Evolutionary conservation across 2,888 invertebrate species (phyloP).

Genomic region (Parnassius orleans): DNA sequence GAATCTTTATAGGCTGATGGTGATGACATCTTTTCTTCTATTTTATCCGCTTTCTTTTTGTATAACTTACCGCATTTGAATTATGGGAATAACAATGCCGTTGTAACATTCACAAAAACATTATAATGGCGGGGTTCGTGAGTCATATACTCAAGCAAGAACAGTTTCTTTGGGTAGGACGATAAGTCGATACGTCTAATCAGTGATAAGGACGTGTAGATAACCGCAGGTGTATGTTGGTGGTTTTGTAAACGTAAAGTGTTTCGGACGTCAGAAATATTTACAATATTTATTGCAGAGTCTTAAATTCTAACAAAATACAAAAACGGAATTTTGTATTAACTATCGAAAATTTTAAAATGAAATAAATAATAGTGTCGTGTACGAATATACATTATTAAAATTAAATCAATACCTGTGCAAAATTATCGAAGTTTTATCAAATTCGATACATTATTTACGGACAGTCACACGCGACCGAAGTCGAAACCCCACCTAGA

Average conservation of each 20-base stretch:
- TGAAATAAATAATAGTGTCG: no score
- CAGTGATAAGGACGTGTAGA: conserved; percentile 69
- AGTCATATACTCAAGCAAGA: conserved; percentile 47
- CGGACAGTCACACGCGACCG: conserved; percentile 12
- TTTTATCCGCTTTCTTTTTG: no score
- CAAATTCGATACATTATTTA: conserved; percentile 24
- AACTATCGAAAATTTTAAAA: no score
- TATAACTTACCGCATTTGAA: no score
- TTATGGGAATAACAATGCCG: neutral
- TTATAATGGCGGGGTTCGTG: conserved; percentile 18
- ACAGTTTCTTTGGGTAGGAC: conserved; percentile 59
- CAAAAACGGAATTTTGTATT: no score
- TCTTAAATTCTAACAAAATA: no score
- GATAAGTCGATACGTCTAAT: conserved; percentile 75
- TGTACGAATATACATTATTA: neutral
- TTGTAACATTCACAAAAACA: conserved; percentile 1
- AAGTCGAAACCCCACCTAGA: conserved; percentile 20
- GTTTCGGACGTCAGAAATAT: neutral
- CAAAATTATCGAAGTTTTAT: neutral
- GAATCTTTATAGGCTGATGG: no score
- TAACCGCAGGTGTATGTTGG: conserved; percentile 53
- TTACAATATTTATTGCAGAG: no score
- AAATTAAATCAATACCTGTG: neutral
- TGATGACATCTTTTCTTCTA: no score
- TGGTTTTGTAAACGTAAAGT: conserved; percentile 34